Conservation (phyloP, 64 coral and sea anemone genomes). For the Pocillopora damicornis region DNA sequence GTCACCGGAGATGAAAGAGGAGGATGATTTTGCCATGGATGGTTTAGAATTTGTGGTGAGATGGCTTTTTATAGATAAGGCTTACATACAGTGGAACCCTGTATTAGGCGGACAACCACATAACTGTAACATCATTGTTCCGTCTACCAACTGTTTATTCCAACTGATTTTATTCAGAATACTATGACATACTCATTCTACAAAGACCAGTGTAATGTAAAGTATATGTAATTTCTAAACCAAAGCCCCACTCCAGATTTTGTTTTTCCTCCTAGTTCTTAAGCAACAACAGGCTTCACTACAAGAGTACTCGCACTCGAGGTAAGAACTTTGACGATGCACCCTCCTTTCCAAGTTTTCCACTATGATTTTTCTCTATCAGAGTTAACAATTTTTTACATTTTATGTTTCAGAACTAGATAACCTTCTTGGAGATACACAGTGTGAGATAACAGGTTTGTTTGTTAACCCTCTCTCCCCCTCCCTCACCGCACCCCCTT, state of each 20-base stretch:
- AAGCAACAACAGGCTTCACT: slow-evolving; percentile 88
- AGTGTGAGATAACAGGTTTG: slow-evolving; percentile 97
- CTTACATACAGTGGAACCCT: no score
- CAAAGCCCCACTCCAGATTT: neutral
- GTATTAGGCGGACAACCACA: no score
- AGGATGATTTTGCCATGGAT: slow-evolving; percentile 96
- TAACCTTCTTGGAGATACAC: slow-evolving; percentile 83
- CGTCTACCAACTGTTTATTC: no score
- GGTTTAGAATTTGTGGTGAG: slow-evolving; percentile 95
- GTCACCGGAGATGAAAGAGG: slow-evolving; percentile 84
- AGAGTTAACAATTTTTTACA: neutral
- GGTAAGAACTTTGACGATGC: slow-evolving; percentile 25
- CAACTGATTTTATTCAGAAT: no score
- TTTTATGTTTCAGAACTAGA: slow-evolving; percentile 76
- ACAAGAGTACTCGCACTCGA: slow-evolving; percentile 92
- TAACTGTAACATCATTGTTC: no score
- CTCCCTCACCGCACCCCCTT: neutral
- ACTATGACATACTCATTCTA: no score
- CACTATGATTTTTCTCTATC: neutral
- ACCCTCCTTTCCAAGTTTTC: neutral
- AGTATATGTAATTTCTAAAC: neutral
- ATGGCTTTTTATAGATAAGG: no score
- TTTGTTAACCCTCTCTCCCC: neutral
- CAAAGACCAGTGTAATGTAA: no score
- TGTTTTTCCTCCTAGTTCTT: slow-evolving; percentile 67